Evolutionary conservation across 2,113 vertebrate species (phyloP).

Genomic region (Helogale parvula): DNA sequence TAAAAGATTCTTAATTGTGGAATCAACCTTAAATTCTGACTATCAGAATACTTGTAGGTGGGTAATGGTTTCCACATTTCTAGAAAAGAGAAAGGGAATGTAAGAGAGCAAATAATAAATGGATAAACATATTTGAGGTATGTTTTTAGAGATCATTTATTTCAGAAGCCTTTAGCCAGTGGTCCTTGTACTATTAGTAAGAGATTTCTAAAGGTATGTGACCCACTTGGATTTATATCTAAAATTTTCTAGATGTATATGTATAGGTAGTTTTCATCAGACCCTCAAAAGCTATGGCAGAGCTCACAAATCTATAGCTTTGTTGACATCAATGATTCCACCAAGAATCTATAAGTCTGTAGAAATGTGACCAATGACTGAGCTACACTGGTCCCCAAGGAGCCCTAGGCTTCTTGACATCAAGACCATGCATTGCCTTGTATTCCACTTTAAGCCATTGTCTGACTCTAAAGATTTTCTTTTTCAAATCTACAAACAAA

Average conservation of each 20-base stretch:
- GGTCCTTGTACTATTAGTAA: background rate
- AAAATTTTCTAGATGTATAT: background rate
- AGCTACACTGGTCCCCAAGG: background rate
- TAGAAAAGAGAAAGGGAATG: background rate
- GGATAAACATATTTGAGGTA: background rate
- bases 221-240: background rate
- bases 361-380: background rate
- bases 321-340: background rate
- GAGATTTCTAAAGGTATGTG: background rate
- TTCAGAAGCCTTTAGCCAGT: background rate
- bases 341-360: background rate
- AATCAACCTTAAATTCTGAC: background rate
- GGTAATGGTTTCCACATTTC: background rate
- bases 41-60: background rate
- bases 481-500: background rate
- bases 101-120: background rate
- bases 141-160: background rate
- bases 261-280: background rate
- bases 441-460: background rate
- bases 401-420: background rate
- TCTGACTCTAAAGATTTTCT: constrained; percentile 6
- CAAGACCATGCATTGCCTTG: background rate
- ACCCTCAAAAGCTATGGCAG: background rate
- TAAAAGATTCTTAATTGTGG: background rate
- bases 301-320: background rate